Conservation (phyloP, 2,888 invertebrate genomes). For the Nemoura dubitans region DNA sequence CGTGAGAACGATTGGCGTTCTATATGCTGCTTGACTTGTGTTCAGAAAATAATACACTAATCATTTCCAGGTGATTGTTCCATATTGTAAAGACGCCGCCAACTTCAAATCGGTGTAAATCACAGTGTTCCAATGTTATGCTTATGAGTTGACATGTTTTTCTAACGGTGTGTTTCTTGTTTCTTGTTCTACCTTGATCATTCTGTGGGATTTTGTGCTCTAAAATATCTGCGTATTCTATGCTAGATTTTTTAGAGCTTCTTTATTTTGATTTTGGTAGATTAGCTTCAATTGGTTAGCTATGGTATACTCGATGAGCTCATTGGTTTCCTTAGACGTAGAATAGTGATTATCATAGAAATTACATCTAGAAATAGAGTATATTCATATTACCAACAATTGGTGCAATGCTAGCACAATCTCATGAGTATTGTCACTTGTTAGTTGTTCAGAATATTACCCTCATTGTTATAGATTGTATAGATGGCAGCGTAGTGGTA, state of each 20-base stretch:
- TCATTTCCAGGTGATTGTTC: background rate
- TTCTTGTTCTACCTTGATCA: background rate
- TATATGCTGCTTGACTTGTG: background rate
- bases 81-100: no score
- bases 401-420: background rate
- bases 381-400: background rate
- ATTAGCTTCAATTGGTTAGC: background rate
- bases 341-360: background rate
- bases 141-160: background rate
- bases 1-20: background rate
- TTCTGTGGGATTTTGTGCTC: background rate
- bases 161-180: background rate
- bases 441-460: background rate
- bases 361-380: background rate
- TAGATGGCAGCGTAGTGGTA: background rate
- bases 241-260: conserved; percentile 12
- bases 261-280: background rate
- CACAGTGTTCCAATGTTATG: background rate
- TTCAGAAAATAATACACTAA: background rate
- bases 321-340: background rate
- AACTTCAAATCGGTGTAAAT: no score
- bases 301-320: background rate
- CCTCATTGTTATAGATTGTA: background rate
- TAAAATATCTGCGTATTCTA: conserved; percentile 7
- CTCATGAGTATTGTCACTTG: background rate